Percentiles rank a stretch among this genome's conserved stretches.
phyloP scores from a whole-genome alignment of 2,888 invertebrate genomes.

The Oscheius onirici region DNA sequence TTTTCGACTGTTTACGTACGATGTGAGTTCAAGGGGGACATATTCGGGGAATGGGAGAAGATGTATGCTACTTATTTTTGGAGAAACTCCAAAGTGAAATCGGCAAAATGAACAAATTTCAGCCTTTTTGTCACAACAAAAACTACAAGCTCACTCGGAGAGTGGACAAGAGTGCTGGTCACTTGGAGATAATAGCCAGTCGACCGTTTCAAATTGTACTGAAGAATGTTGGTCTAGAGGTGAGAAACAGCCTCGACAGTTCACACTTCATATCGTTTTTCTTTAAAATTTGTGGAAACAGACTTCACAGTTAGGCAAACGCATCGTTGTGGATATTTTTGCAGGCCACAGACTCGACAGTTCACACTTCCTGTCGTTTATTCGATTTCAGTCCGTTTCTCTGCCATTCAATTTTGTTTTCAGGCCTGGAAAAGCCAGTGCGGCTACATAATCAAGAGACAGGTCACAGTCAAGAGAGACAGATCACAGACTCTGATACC shows the following conservation, averaged over 20 bases:
- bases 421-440: constrained; percentile 20
- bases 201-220: constrained; percentile 9
- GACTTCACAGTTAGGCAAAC: too few species aligned
- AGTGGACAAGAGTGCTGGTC: constrained; percentile 20
- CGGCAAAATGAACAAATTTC: background rate
- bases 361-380: too few species aligned
- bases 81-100: background rate
- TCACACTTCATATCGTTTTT: too few species aligned
- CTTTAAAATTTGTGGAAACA: too few species aligned
- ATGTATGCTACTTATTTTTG: background rate
- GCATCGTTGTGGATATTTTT: too few species aligned
- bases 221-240: constrained; percentile 12
- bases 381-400: too few species aligned
- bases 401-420: background rate
- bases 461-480: constrained; percentile 7
- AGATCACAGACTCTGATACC: constrained; percentile 9
- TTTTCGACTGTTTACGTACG: constrained; percentile 6
- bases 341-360: too few species aligned
- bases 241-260: too few species aligned
- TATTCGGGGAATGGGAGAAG: too few species aligned
- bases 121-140: constrained; percentile 8
- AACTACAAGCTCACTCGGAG: constrained; percentile 3
- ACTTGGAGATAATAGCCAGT: constrained; percentile 10
- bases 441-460: constrained; percentile 12
- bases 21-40: background rate